A percentile compares a stretch with the other conserved stretches of the same genome.
phyloP scores from a whole-genome alignment of 2,888 invertebrate species.

The Atherix ibis region DNA sequence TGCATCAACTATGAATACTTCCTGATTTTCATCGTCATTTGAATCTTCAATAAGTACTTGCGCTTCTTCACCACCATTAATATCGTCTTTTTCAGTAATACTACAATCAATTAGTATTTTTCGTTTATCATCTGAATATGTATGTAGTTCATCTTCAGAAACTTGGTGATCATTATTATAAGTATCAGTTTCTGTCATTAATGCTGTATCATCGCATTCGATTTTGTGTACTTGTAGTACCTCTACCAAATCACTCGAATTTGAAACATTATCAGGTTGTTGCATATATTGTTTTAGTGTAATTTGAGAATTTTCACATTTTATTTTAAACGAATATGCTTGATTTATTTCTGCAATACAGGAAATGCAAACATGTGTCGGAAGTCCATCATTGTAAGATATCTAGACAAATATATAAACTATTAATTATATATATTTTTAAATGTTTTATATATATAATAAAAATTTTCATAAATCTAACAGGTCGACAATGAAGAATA shows the following conservation, averaged over 20 bases:
- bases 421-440: too few species aligned
- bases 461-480: too few species aligned
- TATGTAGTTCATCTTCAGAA: slow-evolving; percentile 4
- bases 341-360: slow-evolving; percentile 31
- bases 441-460: too few species aligned
- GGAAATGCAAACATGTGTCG: slow-evolving; percentile 25
- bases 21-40: slow-evolving; percentile 1
- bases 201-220: neutral
- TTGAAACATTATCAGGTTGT: slow-evolving; percentile 2
- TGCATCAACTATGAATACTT: neutral
- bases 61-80: neutral
- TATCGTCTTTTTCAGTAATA: neutral
- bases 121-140: neutral
- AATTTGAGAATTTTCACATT: slow-evolving; percentile 28
- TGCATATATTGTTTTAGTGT: slow-evolving; percentile 21
- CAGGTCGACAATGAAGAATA: too few species aligned
- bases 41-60: slow-evolving; percentile 6
- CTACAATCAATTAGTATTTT: neutral
- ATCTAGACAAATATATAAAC: too few species aligned
- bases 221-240: neutral
- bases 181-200: neutral
- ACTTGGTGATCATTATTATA: slow-evolving; percentile 4
- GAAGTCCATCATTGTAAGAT: slow-evolving; percentile 23
- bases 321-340: slow-evolving; percentile 29
- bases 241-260: neutral